phyloP scores from a whole-genome alignment of 2,888 invertebrate genomes.

The Mesoligia furuncula region DNA sequence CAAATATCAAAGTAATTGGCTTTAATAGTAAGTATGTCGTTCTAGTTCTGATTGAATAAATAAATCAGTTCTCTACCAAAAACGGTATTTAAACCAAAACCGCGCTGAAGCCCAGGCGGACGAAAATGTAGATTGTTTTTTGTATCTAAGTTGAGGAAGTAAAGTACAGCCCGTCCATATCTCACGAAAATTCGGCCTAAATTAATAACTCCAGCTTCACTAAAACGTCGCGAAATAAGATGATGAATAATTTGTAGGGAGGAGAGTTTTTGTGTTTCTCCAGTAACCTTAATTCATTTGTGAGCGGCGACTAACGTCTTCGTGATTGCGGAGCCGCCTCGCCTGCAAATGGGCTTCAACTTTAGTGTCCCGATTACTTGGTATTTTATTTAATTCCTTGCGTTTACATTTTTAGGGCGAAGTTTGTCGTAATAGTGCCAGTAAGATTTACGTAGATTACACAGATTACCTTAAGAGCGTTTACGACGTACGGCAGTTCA shows the following conservation, averaged over 20 bases:
- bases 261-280: constrained; percentile 20
- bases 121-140: constrained; percentile 18
- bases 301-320: constrained; percentile 32
- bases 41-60: background rate
- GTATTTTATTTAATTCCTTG: background rate
- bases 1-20: background rate
- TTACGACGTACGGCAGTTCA: no score
- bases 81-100: background rate
- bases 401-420: background rate
- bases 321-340: background rate
- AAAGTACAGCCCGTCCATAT: constrained; percentile 21
- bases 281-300: constrained; percentile 47
- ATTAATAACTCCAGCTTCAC: constrained; percentile 39
- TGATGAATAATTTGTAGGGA: constrained; percentile 51
- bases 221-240: constrained; percentile 43
- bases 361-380: background rate
- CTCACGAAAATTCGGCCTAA: constrained; percentile 27
- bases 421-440: background rate
- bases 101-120: background rate
- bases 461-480: background rate
- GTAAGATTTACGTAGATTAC: background rate
- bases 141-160: constrained; percentile 13
- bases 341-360: background rate
- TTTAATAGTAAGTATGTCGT: background rate
- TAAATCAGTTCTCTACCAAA: background rate